phyloP scores from a whole-genome alignment of 2,888 invertebrate species.

The Thelaira solivaga region DNA sequence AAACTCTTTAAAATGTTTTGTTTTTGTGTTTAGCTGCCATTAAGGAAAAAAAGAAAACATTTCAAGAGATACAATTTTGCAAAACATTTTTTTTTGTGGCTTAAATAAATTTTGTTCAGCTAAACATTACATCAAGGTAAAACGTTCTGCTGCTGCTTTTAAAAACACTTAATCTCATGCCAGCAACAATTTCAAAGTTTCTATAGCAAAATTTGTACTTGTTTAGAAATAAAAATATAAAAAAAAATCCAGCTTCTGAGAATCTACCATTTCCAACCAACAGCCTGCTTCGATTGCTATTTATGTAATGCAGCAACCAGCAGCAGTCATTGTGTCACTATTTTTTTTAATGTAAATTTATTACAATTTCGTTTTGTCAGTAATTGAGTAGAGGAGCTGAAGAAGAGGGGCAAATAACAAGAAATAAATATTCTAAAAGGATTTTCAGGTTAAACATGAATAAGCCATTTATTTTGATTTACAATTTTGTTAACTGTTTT shows the following conservation, averaged over 20 bases:
- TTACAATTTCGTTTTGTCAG: background rate
- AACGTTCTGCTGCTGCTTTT: background rate
- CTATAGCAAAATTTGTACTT: too few relatives aligned
- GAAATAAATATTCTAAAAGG: conserved; percentile 42
- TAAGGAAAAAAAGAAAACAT: background rate
- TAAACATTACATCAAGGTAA: conserved; percentile 12
- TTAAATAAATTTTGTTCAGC: too few relatives aligned
- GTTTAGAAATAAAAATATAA: too few relatives aligned
- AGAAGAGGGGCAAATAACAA: background rate
- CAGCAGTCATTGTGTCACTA: conserved; percentile 37
- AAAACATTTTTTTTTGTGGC: background rate
- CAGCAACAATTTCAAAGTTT: background rate
- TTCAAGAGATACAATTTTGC: background rate
- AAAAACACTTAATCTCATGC: background rate
- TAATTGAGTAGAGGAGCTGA: background rate
- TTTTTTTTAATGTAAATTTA: conserved; percentile 45
- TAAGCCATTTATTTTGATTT: conserved; percentile 36
- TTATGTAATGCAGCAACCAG: conserved; percentile 15
- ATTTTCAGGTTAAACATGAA: conserved; percentile 54
- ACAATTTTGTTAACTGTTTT: background rate
- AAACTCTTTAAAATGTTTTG: background rate
- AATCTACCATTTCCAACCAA: background rate
- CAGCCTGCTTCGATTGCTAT: background rate
- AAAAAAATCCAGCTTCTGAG: background rate
- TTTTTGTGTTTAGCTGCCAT: conserved; percentile 5